Evolutionary conservation across 2,888 invertebrate species (phyloP), one percentile per base, ranked within the genome.

Genomic region (Lypha dubia): DNA sequence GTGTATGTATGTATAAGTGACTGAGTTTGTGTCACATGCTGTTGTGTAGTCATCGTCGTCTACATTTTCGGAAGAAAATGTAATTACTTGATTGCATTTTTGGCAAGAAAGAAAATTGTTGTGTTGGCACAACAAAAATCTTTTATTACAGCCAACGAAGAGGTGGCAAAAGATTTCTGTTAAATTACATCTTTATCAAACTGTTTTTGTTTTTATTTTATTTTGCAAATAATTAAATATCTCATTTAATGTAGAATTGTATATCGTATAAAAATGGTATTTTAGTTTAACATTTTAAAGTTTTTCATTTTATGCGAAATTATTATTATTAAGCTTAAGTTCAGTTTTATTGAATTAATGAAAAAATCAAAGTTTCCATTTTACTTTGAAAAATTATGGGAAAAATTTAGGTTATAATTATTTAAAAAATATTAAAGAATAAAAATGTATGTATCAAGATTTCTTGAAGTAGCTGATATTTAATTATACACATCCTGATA

Each of bases 71-170:
- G 32, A 65, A 35, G 63, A 73, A 79, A 79, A 67, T 70, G 63
- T 81, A 82, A 82, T 82, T 82, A 82, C 81, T 76, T 82, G 81
- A 82, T 82, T 82, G 70, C 81, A 76, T 63, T 75, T 76, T 82
- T 82, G 81, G 81, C 81, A 82, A 56, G n/a, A n/a, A 53, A 71
- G 8, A 20, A 35, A 24, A 46, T 71, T 63, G 44, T 75, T 70
- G 46, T 76, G 49, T 71, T 82, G 75, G 68, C 75, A 76, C 70
- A 65, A 71, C 41, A 70, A 70, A 70, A 35, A 11, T 65, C 41
- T 49, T 71, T 76, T 49, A 32, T 49, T 70, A 49, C 38, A 53
- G 49, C 70, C 62, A 76, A 70, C 20, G 76, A 79, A 41, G 62
- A 82, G 81, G 81, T 82, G 81, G 56, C 70, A 82, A 71, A 81